These are phyloP conservation scores for Spodoptera frugiperda DNA, from an alignment of 1,140 invertebrate species.

Conservation along the genomic window DNA sequence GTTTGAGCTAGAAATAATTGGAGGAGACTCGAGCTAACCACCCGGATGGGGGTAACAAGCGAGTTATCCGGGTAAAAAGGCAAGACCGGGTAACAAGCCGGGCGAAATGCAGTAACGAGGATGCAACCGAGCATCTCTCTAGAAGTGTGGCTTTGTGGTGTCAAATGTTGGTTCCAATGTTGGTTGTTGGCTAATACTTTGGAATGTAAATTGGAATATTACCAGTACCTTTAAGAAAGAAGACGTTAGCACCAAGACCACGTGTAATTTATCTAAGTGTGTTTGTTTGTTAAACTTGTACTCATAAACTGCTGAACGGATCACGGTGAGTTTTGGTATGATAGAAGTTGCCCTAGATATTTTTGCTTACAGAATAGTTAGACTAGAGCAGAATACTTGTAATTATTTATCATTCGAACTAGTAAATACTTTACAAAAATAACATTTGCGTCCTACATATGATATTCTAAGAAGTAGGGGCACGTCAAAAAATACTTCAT, in stretches of 20 bases:
- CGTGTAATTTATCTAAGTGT: too few species aligned
- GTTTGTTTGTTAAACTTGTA: too few species aligned
- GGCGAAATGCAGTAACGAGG: constrained; percentile 69
- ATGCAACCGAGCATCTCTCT: constrained; percentile 63
- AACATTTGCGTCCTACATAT: constrained; percentile 14
- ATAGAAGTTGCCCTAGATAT: too few species aligned
- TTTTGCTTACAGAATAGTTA: neutral
- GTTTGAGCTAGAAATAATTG: constrained; percentile 77
- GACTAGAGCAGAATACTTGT: neutral
- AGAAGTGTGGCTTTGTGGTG: constrained; percentile 53
- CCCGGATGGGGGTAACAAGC: constrained; percentile 75
- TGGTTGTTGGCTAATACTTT: constrained; percentile 8
- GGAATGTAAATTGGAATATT: too few species aligned
- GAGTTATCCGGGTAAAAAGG: constrained; percentile 68
- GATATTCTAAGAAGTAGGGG: constrained; percentile 17
- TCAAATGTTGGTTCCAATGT: constrained; percentile 29
- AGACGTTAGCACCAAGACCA: too few species aligned
- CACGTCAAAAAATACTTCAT: constrained; percentile 35
- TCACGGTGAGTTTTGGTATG: too few species aligned
- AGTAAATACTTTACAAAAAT: constrained; percentile 30
- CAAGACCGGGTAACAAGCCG: constrained; percentile 69
- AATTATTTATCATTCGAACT: constrained; percentile 25
- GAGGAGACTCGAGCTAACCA: constrained; percentile 76
- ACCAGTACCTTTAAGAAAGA: too few species aligned
- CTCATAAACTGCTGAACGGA: too few species aligned